Conservation (phyloP, 30 jellyfish, hydroid and myxozoan species). For the Pelagia noctiluca region DNA sequence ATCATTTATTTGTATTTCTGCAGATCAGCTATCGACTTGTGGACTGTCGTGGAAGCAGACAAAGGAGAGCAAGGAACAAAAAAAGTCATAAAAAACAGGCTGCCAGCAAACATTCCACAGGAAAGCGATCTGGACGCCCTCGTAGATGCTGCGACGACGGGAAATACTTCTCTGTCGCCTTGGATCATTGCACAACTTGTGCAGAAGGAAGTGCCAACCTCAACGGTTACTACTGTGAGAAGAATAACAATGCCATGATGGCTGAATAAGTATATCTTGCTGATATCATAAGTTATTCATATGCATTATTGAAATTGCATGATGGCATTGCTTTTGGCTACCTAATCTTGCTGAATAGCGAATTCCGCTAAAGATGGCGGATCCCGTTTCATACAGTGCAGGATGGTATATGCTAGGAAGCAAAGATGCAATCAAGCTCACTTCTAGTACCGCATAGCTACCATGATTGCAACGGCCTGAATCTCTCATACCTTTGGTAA, state of each 20-base stretch:
- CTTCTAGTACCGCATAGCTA: no score
- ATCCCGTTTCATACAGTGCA: no score
- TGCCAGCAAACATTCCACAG: not conserved
- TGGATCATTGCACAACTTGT: not conserved
- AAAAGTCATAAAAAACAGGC: not conserved
- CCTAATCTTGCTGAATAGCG: not conserved
- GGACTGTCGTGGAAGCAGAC: not conserved
- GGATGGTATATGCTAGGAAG: no score
- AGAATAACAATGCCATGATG: no score
- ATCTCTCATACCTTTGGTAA: no score
- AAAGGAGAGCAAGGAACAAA: not conserved
- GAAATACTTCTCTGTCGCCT: not conserved
- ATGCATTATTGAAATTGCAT: not conserved
- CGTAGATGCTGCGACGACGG: not conserved
- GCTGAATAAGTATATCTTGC: not conserved
- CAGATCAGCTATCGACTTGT: not conserved
- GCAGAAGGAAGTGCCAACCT: not conserved
- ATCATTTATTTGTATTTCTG: no score
- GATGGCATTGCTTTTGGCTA: not conserved
- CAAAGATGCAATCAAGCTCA: no score
- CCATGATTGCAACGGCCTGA: no score
- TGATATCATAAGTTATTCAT: not conserved
- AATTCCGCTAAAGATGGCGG: no score
- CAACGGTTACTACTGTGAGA: not conserved
- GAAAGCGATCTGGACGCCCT: slow-evolving; percentile 1